Conservation (phyloP, 2,888 invertebrate species). For the Rugalucina vietnamica region DNA sequence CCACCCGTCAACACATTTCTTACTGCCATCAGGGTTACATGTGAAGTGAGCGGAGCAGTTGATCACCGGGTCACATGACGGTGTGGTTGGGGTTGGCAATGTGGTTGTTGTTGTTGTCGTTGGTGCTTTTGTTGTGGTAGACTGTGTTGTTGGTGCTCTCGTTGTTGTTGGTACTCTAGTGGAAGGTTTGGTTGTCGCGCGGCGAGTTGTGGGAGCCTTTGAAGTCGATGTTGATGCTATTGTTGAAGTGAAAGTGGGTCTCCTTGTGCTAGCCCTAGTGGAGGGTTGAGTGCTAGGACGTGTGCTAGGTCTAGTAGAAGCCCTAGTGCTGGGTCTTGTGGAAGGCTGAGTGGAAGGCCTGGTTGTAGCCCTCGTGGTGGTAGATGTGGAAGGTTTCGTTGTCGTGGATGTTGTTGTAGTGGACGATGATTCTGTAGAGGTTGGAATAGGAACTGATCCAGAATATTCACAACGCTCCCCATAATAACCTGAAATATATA, state of each 20-base stretch:
- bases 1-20: slow-evolving; percentile 35
- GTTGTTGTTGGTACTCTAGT: not conserved
- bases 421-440: not conserved
- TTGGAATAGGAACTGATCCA: not conserved
- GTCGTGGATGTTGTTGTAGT: not conserved
- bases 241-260: not conserved
- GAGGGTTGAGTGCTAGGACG: not conserved
- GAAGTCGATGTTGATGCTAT: not conserved
- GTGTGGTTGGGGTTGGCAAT: not conserved
- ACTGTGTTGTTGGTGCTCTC: not conserved
- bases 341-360: not conserved
- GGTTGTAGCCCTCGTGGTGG: not conserved
- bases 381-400: not conserved
- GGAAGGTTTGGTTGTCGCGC: not conserved
- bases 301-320: not conserved
- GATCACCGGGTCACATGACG: slow-evolving; percentile 19
- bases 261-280: not conserved
- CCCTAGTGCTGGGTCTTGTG: not conserved
- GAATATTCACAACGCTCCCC: not conserved
- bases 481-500: slow-evolving; percentile 7
- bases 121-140: not conserved
- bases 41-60: slow-evolving; percentile 34
- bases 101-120: not conserved
- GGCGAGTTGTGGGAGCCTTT: not conserved
- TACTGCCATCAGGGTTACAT: slow-evolving; percentile 34